These are phyloP conservation scores for Pipa parva DNA, from an alignment of 2,113 vertebrate genomes.

Conservation along the genomic window DNA sequence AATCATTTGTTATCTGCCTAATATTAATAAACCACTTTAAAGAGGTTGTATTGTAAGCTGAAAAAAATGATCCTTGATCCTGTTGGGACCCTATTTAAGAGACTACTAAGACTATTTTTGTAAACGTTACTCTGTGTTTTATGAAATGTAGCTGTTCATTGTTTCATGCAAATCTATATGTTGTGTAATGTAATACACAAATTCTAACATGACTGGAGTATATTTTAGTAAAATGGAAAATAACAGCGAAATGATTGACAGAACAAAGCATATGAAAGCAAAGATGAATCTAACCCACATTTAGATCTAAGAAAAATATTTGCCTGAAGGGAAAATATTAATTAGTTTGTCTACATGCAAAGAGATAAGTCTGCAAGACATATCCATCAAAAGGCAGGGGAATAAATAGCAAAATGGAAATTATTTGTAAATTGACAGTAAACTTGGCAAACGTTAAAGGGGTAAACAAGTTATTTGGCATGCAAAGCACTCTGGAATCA, in stretches of 20 bases:
- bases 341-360: conserved; percentile 91
- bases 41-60: too few species aligned
- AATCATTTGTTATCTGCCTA: too few species aligned
- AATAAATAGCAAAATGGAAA: conserved; percentile 90
- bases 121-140: background rate
- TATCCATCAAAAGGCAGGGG: conserved; percentile 85
- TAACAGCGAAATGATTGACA: conserved; percentile 76
- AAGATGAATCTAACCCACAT: conserved; percentile 85
- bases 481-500: conserved; percentile 72
- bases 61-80: too few species aligned
- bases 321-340: conserved; percentile 94
- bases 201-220: conserved; percentile 60
- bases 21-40: too few species aligned
- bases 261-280: conserved; percentile 86
- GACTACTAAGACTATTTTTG: too few species aligned
- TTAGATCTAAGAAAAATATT: conserved; percentile 97
- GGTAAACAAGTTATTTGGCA: conserved; percentile 76
- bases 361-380: conserved; percentile 86
- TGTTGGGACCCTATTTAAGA: too few species aligned
- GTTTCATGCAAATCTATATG: conserved; percentile 47
- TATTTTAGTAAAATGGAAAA: conserved; percentile 73
- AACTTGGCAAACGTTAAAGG: conserved; percentile 80
- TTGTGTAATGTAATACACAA: conserved; percentile 59
- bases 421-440: conserved; percentile 91
- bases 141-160: conserved; percentile 7